Percentiles rank a stretch among this genome's conserved stretches.
Evolutionary conservation across 1,140 invertebrate genomes (phyloP).

Genomic region (Halesus radiatus): DNA sequence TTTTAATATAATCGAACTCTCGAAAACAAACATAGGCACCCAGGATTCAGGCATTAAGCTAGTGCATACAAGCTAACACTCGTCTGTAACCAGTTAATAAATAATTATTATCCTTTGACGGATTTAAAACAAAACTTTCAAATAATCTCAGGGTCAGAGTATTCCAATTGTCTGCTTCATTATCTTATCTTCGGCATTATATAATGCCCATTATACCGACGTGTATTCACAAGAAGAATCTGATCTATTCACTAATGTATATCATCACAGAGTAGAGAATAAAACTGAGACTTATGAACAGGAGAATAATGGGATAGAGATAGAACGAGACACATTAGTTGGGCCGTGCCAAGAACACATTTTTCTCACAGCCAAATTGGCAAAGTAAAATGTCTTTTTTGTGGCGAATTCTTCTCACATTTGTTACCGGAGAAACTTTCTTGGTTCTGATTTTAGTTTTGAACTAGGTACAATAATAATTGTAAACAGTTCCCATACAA

Average conservation of each 20-base stretch:
- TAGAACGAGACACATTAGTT: background rate
- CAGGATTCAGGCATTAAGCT: too few relatives aligned
- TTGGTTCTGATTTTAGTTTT: constrained; percentile 18
- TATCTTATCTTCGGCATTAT: too few relatives aligned
- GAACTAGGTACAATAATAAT: background rate
- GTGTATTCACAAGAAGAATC: background rate
- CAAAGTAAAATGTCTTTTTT: constrained; percentile 39
- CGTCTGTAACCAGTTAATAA: background rate
- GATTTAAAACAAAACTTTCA: constrained; percentile 10
- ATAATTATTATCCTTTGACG: background rate
- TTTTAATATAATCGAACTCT: too few relatives aligned
- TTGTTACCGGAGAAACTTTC: constrained; percentile 39
- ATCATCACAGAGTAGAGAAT: background rate
- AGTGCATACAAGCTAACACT: too few relatives aligned
- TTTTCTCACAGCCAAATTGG: constrained; percentile 44
- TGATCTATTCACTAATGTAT: background rate
- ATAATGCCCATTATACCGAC: background rate
- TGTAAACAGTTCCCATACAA: constrained; percentile 24
- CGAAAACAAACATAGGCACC: too few relatives aligned
- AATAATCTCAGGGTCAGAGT: constrained; percentile 15
- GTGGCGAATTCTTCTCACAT: constrained; percentile 36
- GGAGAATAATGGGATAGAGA: too few relatives aligned
- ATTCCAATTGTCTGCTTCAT: background rate
- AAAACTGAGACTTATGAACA: too few relatives aligned
- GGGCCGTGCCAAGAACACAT: background rate